Conservation (phyloP, 2,797 vertebrate species). For the Acanthornis magna region DNA sequence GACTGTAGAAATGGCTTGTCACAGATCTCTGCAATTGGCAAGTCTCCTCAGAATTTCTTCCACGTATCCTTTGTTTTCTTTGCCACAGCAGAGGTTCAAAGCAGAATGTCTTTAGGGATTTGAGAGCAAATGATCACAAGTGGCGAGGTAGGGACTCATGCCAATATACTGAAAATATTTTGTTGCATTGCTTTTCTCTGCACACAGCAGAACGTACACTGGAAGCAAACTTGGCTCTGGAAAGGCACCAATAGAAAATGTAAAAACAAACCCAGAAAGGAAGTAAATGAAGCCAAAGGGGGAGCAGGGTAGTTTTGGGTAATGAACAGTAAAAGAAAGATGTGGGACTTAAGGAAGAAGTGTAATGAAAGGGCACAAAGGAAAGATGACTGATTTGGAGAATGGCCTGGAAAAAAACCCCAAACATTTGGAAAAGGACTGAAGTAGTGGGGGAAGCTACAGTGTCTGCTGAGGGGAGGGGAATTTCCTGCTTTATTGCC, state of each 20-base stretch:
- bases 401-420: background rate
- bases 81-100: conserved; percentile 43
- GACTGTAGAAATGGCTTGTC: background rate
- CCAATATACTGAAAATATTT: conserved; percentile 48
- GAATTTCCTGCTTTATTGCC: background rate
- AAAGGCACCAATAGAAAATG: conserved; percentile 48
- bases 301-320: conserved; percentile 40
- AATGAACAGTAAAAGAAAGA: conserved; percentile 43
- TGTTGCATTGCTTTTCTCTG: conserved; percentile 36
- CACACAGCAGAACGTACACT: conserved; percentile 3
- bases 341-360: conserved; percentile 30
- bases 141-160: background rate
- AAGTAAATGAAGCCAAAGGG: conserved; percentile 46
- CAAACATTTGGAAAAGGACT: background rate
- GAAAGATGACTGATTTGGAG: conserved; percentile 43
- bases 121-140: conserved; percentile 41
- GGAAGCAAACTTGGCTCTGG: conserved; percentile 54
- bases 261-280: conserved; percentile 58
- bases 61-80: background rate
- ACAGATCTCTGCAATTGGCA: conserved; percentile 5
- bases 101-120: conserved; percentile 30
- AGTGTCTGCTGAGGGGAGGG: background rate
- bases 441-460: background rate
- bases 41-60: conserved; percentile 16
- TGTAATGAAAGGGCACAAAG: conserved; percentile 27